Percentiles rank a stretch among this genome's conserved stretches.
These are phyloP conservation scores for Dromiciops gliroides DNA, from an alignment of 2,113 vertebrate species.

Conservation along the genomic window DNA sequence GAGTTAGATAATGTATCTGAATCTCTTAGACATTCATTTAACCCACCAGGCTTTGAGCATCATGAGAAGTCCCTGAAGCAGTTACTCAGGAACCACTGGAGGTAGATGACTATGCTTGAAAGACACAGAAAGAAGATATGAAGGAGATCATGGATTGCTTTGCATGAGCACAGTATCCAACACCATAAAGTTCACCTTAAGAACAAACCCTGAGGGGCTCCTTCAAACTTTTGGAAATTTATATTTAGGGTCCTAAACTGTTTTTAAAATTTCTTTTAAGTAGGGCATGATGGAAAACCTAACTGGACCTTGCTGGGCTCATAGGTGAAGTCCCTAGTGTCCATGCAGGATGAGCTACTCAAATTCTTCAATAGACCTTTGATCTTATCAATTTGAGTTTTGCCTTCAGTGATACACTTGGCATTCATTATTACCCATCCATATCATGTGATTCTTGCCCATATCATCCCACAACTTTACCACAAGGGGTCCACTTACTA, in stretches of 20 bases:
- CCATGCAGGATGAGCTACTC: not conserved
- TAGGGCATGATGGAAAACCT: not conserved
- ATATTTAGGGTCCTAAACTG: not conserved
- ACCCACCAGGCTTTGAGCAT: slow-evolving; percentile 46
- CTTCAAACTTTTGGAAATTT: not conserved
- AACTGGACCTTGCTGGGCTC: not conserved
- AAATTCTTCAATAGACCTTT: not conserved
- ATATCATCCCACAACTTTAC: too few species aligned
- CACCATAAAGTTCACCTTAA: not conserved
- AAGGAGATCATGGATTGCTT: slow-evolving; percentile 26
- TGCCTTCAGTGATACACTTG: too few species aligned
- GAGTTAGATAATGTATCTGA: slow-evolving; percentile 42
- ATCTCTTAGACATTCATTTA: slow-evolving; percentile 31
- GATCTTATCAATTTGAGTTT: too few species aligned
- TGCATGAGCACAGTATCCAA: not conserved
- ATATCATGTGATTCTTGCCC: too few species aligned
- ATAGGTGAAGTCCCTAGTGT: not conserved
- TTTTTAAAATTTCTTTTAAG: not conserved
- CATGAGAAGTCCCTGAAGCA: slow-evolving; percentile 23
- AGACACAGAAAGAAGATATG: slow-evolving; percentile 18
- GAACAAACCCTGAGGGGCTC: not conserved
- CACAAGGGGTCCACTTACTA: too few species aligned
- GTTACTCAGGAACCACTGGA: slow-evolving; percentile 37
- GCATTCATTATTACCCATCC: too few species aligned
- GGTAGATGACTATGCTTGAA: slow-evolving; percentile 31